These are phyloP conservation scores for Malurus alboscapulatus DNA, from an alignment of 2,113 vertebrate species.

Conservation along the genomic window DNA sequence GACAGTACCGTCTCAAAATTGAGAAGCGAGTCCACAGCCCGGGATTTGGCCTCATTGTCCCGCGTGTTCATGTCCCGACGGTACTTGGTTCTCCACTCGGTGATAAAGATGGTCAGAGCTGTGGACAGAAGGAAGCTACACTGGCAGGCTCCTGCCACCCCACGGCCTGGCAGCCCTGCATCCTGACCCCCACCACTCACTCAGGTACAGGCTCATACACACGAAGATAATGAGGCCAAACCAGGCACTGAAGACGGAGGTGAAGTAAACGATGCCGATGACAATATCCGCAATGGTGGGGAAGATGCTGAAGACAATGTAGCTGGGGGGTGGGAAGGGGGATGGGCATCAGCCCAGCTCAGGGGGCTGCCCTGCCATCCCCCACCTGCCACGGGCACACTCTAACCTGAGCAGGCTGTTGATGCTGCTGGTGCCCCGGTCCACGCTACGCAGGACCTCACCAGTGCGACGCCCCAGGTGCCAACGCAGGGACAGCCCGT, in stretches of 20 bases:
- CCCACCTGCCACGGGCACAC: fast-evolving
- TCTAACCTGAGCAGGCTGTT: conserved; percentile 89
- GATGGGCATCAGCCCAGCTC: background rate
- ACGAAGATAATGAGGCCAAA: conserved; percentile 94
- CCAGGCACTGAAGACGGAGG: conserved; percentile 91
- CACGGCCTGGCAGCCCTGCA: background rate
- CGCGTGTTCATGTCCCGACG: conserved; percentile 89
- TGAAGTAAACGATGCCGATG: conserved; percentile 93
- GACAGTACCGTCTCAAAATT: conserved; percentile 93
- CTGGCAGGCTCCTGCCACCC: fast-evolving
- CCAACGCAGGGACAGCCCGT: conserved; percentile 90
- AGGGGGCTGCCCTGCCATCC: fast-evolving
- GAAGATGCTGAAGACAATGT: conserved; percentile 92
- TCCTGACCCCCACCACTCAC: conserved; percentile 73
- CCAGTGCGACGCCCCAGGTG: conserved; percentile 91
- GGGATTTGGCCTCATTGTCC: conserved; percentile 89
- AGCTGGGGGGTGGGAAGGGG: conserved; percentile 72
- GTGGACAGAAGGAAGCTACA: background rate
- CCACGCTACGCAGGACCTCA: conserved; percentile 89
- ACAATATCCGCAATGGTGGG: conserved; percentile 92
- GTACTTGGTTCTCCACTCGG: conserved; percentile 95
- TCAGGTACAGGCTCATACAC: conserved; percentile 92
- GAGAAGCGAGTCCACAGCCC: conserved; percentile 91
- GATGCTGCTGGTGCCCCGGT: conserved; percentile 90
- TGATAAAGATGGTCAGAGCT: conserved; percentile 93